Evolutionary conservation across 1,140 invertebrate genomes (phyloP).

Genomic region (Pogonomyrmex californicus): DNA sequence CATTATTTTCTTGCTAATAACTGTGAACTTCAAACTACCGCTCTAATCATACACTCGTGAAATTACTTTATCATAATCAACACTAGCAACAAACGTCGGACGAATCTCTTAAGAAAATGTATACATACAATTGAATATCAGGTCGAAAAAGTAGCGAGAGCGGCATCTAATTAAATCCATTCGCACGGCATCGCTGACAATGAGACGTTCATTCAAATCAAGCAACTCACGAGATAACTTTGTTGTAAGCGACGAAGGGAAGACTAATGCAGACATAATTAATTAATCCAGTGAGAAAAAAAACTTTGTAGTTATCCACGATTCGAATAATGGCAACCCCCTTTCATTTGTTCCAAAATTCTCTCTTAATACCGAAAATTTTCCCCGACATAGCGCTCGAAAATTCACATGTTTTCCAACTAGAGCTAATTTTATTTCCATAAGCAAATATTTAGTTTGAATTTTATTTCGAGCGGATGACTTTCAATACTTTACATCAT

Average conservation of each 20-base stretch:
- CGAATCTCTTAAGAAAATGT: slow-evolving; percentile 3
- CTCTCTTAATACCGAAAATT: background rate
- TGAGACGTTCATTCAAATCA: background rate
- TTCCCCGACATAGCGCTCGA: too few species aligned
- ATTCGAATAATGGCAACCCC: background rate
- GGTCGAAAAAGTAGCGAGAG: slow-evolving; percentile 15
- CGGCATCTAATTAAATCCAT: slow-evolving; percentile 24
- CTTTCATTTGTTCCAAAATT: background rate
- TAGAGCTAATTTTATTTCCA: background rate
- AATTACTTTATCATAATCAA: slow-evolving; percentile 24
- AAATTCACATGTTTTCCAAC: background rate
- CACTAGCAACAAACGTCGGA: background rate
- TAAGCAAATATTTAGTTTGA: background rate
- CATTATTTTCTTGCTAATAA: slow-evolving; percentile 11
- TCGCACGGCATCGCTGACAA: slow-evolving; percentile 24
- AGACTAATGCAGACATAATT: background rate
- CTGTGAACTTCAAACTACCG: background rate
- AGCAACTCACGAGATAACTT: slow-evolving; percentile 8
- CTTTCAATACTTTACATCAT: background rate
- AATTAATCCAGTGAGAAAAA: background rate
- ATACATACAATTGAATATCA: slow-evolving; percentile 23
- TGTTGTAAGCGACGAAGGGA: background rate
- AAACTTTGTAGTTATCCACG: background rate
- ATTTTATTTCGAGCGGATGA: background rate
- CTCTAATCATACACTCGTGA: slow-evolving; percentile 5